Evolutionary conservation across 2,888 invertebrate species (phyloP), one percentile per base, ranked within the genome.

Genomic region (Trichogramma dendrolimi): DNA sequence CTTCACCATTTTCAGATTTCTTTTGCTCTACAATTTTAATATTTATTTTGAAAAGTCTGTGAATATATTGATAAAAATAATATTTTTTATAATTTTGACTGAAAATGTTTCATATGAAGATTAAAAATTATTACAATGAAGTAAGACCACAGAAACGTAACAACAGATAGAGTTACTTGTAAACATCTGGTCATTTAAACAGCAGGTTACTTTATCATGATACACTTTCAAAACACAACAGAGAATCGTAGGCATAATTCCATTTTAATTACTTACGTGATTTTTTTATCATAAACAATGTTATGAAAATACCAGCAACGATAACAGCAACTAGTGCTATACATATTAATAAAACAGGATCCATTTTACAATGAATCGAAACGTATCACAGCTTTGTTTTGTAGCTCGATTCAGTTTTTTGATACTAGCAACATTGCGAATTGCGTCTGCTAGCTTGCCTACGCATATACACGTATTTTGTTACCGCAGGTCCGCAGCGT

Each of bases 1-100:
- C 86, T 0, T 83, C 85, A 75, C 71, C 49, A 5, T 46, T 58
- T 7, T 58, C 58, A 10, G 52, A 50, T 67, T 14, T 4, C 27
- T 41, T 67, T 72, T 57, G 55, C 69, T 71, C 41, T 47, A 63
- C 61, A 49, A 52, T 55, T 42, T 48, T 6, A 27, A 43, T 49
- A 54, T 53, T 48, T 27, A 42, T n/a, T 41, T 14, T 27, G 27
- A 27, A 27, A 1, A 27, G 14, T 52, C 7, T 11, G 11, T 10
- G 43, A 39, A 11, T 6, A 58, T 55, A 49, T 41, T 27, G 44
- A 27, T 27, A 27, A 27, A 27, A 27, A 44, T 39, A 51, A 42
- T 58, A 10, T 42, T 44, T 58, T 55, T 38, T 14, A 56, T 39
- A 6, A 55, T 11, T 41, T 6, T 44, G 11, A 59, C 14, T 10